Evolutionary conservation across 1,140 invertebrate species (phyloP), one percentile per base, ranked within the genome.

Genomic region (Laodelphax striatellus): DNA sequence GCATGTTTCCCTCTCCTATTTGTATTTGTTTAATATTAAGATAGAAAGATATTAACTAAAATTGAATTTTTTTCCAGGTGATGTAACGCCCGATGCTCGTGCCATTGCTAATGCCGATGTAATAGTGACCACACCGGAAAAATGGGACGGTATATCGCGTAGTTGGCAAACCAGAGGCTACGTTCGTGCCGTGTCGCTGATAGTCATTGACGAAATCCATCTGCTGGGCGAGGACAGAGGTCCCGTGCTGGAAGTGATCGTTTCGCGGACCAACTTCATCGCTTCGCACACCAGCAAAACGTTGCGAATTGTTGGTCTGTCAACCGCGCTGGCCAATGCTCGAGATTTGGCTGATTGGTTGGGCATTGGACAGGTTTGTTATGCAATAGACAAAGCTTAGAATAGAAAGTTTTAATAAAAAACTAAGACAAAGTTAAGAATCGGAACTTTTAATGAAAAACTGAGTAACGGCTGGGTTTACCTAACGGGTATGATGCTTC

Each of bases 121-220:
- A 1, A 98, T 99, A 65, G 92, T 99, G 0, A 98, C 96, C 2
- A 99, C 97, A 0, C 97, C 97, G 0, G 97, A 99, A 75, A 99
- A 99, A 74, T 99, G 97, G 97, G 97, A 99, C 72, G 96, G 95
- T 62, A 92, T 99, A 58, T 97, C 92, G 72, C 81, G 97, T 64
- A 94, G 90, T 61, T 99, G 96, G 94, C 94, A 98, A 68, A 97
- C 90, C 0, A 81, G 97, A 64, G 87, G 86, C 73, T 99, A 98
- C 70, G 96, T 99, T 1, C 86, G 83, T 61, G 81, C 93, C 68
- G 97, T 99, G 0, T 85, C 88, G 0, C 76, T 99, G 0, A 92
- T 99, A 60, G 85, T 99, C 21, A 98, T 99, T 66, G 97, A 99
- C 74, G 97, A 99, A 76, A 99, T 99, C 66, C 97, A 99, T 79